Conservation (phyloP, 2,113 vertebrate genomes). For the Rhea americana region DNA sequence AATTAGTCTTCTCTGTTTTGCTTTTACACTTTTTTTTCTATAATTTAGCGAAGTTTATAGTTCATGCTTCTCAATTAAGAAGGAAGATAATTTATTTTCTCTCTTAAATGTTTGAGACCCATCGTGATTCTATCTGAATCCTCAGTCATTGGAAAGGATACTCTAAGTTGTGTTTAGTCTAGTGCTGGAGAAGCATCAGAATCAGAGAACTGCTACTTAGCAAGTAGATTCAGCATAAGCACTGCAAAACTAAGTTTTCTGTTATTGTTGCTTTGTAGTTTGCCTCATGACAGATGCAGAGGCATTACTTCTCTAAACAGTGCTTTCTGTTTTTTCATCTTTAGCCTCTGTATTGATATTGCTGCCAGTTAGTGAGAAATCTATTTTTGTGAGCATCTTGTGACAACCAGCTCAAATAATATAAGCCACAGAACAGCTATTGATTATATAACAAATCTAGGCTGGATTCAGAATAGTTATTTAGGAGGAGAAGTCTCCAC, state of each 20-base stretch:
- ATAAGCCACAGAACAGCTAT: constrained; percentile 34
- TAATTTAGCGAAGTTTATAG: background rate
- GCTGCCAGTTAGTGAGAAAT: constrained; percentile 44
- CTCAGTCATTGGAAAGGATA: background rate
- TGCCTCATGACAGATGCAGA: background rate
- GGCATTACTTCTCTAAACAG: background rate
- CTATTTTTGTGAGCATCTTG: constrained; percentile 45
- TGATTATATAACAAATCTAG: constrained; percentile 13
- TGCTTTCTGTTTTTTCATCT: background rate
- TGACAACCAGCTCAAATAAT: constrained; percentile 14
- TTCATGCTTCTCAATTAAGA: background rate
- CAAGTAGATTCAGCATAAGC: background rate
- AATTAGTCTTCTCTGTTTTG: background rate
- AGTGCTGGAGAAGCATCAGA: background rate
- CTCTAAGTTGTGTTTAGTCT: background rate
- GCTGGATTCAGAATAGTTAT: constrained; percentile 39
- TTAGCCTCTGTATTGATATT: constrained; percentile 33
- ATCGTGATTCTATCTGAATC: background rate
- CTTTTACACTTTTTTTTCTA: background rate
- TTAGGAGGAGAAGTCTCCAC: background rate
- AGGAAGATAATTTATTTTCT: background rate
- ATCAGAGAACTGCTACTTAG: background rate
- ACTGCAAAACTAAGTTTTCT: background rate
- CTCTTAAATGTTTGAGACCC: background rate
- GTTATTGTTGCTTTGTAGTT: background rate